Percentiles rank a stretch among this genome's conserved stretches.
Conservation (phyloP, 1,140 invertebrate genomes). For the Drosophila quadrilineata region DNA sequence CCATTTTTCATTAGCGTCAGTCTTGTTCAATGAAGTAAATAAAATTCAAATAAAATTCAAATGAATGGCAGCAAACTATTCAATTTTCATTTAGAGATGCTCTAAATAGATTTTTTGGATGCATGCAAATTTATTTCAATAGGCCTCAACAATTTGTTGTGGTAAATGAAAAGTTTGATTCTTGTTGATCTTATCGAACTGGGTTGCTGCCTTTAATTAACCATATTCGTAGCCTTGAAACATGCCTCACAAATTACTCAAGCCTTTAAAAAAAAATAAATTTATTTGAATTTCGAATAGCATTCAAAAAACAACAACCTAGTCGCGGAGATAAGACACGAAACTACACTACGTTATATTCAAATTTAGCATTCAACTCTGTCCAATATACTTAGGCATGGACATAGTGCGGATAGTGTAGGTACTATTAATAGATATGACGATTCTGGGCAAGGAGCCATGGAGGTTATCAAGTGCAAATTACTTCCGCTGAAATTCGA, state of each 20-base stretch:
- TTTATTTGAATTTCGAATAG: slow-evolving; percentile 36
- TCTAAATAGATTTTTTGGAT: slow-evolving; percentile 64
- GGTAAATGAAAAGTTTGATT: slow-evolving; percentile 39
- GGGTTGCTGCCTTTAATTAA: slow-evolving; percentile 61
- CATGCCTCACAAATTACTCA: slow-evolving; percentile 19
- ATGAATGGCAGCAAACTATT: not conserved
- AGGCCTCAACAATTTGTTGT: slow-evolving; percentile 32
- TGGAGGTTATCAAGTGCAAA: slow-evolving; percentile 59
- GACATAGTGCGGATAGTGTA: not conserved
- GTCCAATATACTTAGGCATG: not conserved
- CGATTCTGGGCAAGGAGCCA: slow-evolving; percentile 37
- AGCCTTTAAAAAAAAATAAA: slow-evolving; percentile 25
- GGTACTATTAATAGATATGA: slow-evolving; percentile 66
- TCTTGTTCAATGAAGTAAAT: too few species aligned
- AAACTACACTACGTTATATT: too few species aligned
- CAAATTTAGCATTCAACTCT: slow-evolving; percentile 32
- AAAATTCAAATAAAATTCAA: not conserved
- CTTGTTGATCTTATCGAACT: slow-evolving; percentile 67
- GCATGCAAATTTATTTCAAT: slow-evolving; percentile 67
- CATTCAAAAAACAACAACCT: slow-evolving; percentile 20
- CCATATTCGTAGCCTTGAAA: slow-evolving; percentile 72
- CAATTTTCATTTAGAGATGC: slow-evolving; percentile 45
- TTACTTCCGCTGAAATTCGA: slow-evolving; percentile 53
- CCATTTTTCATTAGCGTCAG: slow-evolving; percentile 2
- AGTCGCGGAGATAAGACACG: not conserved